A percentile compares a stretch with the other conserved stretches of the same genome.
Conservation (phyloP, 2,113 vertebrate species). For the Grus americana region DNA sequence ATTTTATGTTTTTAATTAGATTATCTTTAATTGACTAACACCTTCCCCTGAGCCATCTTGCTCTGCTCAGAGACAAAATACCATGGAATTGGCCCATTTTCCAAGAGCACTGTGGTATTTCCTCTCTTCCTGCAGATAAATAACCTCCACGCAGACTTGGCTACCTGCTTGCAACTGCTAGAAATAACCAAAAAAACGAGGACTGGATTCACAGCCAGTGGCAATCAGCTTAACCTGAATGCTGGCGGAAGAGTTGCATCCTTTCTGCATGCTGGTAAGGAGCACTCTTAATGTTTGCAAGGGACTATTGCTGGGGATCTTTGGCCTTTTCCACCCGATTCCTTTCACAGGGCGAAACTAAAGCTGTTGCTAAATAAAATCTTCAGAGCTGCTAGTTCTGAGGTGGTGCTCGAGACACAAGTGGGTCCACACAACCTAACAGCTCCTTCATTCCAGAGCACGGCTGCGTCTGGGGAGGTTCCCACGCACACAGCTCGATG, state of each 20-base stretch:
- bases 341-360: background rate
- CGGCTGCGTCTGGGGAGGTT: background rate
- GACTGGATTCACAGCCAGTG: background rate
- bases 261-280: background rate
- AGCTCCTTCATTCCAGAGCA: background rate
- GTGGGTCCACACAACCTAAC: background rate
- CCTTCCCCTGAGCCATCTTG: conserved; percentile 64
- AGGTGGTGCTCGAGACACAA: background rate
- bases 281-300: background rate
- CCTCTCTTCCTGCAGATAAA: conserved; percentile 20
- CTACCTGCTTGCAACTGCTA: background rate
- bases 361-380: background rate
- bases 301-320: background rate
- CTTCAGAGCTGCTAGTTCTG: background rate
- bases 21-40: conserved; percentile 67
- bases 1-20: conserved; percentile 64
- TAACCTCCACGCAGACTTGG: background rate
- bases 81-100: conserved; percentile 47
- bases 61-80: conserved; percentile 41
- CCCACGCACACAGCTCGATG: rapidly evolving
- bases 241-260: background rate
- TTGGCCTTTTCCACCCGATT: background rate
- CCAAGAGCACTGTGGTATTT: conserved; percentile 47
- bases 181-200: background rate
- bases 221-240: background rate